phyloP scores from a whole-genome alignment of 2,113 vertebrate species.

The Pelvicachromis taeniatus region DNA sequence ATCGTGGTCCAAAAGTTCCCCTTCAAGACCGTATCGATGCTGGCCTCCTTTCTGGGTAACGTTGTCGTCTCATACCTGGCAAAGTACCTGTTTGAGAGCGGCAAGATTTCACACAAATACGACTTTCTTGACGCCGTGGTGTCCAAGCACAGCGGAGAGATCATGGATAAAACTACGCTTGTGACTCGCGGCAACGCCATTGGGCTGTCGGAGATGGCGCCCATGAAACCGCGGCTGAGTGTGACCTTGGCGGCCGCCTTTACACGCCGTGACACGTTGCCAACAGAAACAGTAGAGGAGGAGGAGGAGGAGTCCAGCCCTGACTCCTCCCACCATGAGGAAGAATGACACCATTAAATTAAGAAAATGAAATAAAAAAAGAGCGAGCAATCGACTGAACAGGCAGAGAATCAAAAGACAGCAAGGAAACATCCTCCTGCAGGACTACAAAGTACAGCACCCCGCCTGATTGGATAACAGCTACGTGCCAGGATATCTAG shows the following conservation, averaged over 20 bases:
- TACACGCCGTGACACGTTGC: conserved; percentile 89
- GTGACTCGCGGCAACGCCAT: conserved; percentile 93
- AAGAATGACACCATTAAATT: conserved; percentile 55
- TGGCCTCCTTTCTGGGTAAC: conserved; percentile 88
- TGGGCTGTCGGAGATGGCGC: conserved; percentile 87
- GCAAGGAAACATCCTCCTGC: background rate
- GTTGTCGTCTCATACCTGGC: conserved; percentile 86
- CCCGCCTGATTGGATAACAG: conserved; percentile 4
- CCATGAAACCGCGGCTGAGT: conserved; percentile 88
- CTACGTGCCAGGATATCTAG: conserved; percentile 30
- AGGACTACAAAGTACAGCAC: conserved; percentile 17
- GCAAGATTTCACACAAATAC: conserved; percentile 87
- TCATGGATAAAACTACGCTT: conserved; percentile 96
- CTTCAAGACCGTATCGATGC: conserved; percentile 92
- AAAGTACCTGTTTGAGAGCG: conserved; percentile 97
- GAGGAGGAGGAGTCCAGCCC: conserved; percentile 86
- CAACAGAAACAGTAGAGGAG: conserved; percentile 57
- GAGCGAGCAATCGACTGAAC: background rate
- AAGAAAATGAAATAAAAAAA: background rate
- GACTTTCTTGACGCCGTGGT: conserved; percentile 94
- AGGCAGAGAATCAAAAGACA: background rate
- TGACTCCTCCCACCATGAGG: conserved; percentile 84
- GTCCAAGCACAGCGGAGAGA: conserved; percentile 89
- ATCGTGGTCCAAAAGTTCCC: conserved; percentile 88
- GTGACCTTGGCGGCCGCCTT: conserved; percentile 86